phyloP scores from a whole-genome alignment of 2,797 vertebrate genomes.

The Bucorvus abyssinicus region DNA sequence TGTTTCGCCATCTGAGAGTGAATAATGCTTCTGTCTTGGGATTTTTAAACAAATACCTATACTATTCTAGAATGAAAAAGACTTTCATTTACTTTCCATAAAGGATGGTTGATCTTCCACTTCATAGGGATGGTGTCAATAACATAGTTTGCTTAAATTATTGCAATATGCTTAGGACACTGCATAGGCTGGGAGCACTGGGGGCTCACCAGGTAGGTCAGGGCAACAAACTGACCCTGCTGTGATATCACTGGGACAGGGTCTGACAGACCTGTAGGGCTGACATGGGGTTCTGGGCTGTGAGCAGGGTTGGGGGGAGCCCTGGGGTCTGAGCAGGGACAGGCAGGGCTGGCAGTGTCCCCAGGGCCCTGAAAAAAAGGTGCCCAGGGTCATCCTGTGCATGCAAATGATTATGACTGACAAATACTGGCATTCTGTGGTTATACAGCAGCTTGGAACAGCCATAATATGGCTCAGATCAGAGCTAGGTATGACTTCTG shows the following conservation, averaged over 20 bases:
- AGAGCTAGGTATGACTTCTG: no score
- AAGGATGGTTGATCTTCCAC: background rate
- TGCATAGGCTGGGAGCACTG: fast-evolving
- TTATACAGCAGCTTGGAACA: no score
- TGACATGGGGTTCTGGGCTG: no score
- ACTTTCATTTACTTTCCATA: background rate
- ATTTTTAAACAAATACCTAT: background rate
- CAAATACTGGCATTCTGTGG: no score
- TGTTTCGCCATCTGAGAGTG: background rate
- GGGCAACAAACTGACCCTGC: background rate
- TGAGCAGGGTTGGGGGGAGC: no score
- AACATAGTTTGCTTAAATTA: background rate
- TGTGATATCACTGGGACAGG: background rate
- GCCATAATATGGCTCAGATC: no score
- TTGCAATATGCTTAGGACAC: background rate
- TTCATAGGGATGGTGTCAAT: background rate
- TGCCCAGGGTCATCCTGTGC: no score
- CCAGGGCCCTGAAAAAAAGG: no score
- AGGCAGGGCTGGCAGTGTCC: background rate
- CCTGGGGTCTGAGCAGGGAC: background rate
- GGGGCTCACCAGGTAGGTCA: background rate
- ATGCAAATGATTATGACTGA: no score
- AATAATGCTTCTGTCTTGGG: background rate
- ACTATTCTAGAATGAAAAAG: background rate
- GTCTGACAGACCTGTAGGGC: background rate